Evolutionary conservation across 2,888 invertebrate species (phyloP).

Genomic region (Strigamia transsilvanica): DNA sequence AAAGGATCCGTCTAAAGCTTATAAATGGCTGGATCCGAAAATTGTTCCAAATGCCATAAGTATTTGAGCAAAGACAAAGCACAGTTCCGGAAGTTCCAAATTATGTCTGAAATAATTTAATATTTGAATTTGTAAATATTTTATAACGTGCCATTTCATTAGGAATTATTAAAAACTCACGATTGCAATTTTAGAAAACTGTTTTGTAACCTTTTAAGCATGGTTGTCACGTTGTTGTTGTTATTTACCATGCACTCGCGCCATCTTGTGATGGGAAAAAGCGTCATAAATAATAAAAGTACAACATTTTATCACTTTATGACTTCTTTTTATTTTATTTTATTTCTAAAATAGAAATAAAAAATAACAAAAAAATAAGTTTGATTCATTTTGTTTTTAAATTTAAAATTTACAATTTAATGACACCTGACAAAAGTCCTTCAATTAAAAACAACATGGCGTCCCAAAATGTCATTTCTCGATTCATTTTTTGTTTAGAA

Average conservation of each 20-base stretch:
- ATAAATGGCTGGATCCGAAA: conserved; percentile 64
- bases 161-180: too few species aligned
- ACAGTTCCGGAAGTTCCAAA: not conserved
- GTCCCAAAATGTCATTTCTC: too few species aligned
- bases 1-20: conserved; percentile 59
- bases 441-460: too few species aligned
- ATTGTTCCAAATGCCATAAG: conserved; percentile 66
- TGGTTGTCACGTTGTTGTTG: too few species aligned
- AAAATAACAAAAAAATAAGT: too few species aligned
- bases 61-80: conserved; percentile 58
- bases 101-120: not conserved
- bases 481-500: too few species aligned
- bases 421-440: too few species aligned
- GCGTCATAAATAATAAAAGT: not conserved
- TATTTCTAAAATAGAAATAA: too few species aligned
- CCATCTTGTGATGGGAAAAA: not conserved
- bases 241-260: not conserved
- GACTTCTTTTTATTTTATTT: not conserved
- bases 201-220: too few species aligned
- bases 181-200: too few species aligned
- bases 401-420: too few species aligned
- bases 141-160: conserved; percentile 10
- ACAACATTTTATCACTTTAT: not conserved
- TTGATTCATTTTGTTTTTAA: too few species aligned
- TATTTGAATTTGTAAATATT: not conserved